phyloP scores from a whole-genome alignment of 2,113 vertebrate species.

The Cheilinus undulatus region DNA sequence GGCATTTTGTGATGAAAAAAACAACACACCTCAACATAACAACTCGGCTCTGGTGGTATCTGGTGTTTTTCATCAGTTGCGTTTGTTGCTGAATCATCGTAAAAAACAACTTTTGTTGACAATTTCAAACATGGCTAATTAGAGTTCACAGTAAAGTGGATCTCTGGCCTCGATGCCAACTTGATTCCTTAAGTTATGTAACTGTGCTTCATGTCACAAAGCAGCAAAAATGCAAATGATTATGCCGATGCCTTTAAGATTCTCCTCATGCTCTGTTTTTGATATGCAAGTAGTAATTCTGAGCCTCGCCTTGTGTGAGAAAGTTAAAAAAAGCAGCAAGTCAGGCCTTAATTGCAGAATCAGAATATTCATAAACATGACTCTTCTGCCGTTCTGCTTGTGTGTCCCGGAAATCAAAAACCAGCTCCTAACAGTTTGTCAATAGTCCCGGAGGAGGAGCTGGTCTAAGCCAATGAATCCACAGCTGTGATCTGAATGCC shows the following conservation, averaged over 20 bases:
- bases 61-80: no score
- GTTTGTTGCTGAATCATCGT: background rate
- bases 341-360: conserved; percentile 7
- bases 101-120: background rate
- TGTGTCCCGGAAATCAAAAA: conserved; percentile 20
- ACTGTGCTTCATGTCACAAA: background rate
- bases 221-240: conserved; percentile 44
- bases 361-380: conserved; percentile 2
- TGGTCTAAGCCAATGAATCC: conserved; percentile 35
- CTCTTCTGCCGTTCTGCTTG: no score
- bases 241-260: conserved; percentile 28
- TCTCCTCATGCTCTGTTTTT: conserved; percentile 23
- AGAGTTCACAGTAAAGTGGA: conserved; percentile 3
- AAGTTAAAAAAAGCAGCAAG: conserved; percentile 23
- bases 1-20: no score
- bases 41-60: no score
- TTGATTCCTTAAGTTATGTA: background rate
- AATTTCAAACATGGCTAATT: background rate
- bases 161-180: conserved; percentile 27
- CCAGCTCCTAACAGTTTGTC: conserved; percentile 1
- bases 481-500: conserved; percentile 61
- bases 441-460: conserved; percentile 25
- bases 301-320: background rate
- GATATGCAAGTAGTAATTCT: conserved; percentile 2
- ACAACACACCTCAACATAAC: no score